phyloP scores from a whole-genome alignment of 2,888 invertebrate species.

The Eristalinus sepulchralis region DNA sequence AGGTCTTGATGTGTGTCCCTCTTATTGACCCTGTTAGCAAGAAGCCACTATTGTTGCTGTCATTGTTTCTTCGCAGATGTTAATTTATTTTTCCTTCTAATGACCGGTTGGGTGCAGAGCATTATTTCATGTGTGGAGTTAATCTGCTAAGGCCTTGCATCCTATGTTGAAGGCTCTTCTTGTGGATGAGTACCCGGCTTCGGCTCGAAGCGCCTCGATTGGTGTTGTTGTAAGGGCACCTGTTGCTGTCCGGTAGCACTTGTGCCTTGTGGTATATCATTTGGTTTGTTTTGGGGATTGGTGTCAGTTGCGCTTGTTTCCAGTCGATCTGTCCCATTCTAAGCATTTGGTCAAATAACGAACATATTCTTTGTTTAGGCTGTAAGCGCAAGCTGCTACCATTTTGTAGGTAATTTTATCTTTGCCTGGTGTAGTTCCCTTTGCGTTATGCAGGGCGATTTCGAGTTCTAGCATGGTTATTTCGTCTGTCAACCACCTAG shows the following conservation, averaged over 20 bases:
- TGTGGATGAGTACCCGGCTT: not conserved
- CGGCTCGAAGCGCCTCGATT: not conserved
- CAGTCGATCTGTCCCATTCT: not conserved
- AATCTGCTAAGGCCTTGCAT: not conserved
- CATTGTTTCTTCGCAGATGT: not conserved
- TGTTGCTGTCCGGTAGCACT: not conserved
- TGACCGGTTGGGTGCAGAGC: not conserved
- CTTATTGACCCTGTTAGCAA: no score
- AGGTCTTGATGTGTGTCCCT: no score
- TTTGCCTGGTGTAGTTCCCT: not conserved
- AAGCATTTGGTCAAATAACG: not conserved
- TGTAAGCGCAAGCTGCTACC: not conserved
- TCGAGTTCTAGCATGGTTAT: not conserved
- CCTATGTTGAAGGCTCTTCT: not conserved
- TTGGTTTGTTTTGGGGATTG: not conserved
- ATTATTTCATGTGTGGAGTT: not conserved
- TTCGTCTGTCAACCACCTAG: not conserved
- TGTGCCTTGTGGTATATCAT: not conserved
- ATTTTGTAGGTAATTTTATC: constrained; percentile 11
- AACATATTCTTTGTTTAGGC: constrained; percentile 3
- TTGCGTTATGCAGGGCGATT: constrained; percentile 4
- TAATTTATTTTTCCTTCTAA: not conserved
- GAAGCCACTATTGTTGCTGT: no score
- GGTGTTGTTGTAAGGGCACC: not conserved
- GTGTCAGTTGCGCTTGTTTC: not conserved